A percentile compares a stretch with the other conserved stretches of the same genome.
Evolutionary conservation across 2,113 vertebrate genomes (phyloP).

Genomic region (Colius striatus): DNA sequence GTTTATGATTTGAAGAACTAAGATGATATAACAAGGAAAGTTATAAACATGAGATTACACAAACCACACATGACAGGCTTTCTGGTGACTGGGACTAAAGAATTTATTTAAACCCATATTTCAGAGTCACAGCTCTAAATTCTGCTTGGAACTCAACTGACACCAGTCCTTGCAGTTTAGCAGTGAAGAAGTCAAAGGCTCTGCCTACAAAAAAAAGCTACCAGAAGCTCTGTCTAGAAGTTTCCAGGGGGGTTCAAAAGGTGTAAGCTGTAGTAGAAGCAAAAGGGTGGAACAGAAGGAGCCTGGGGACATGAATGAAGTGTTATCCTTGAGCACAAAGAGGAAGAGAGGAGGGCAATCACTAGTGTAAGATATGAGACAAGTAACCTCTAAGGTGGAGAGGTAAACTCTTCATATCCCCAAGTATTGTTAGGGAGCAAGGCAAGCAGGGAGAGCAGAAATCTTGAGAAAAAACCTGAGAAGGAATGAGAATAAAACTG

Average conservation of each 20-base stretch:
- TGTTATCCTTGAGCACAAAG: neutral
- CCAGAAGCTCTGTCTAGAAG: neutral
- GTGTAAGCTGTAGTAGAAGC: neutral
- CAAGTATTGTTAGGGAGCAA: neutral
- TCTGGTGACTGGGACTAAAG: neutral
- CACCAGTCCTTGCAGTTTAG: neutral
- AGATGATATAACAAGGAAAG: neutral
- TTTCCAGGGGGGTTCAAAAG: neutral
- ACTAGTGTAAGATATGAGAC: neutral
- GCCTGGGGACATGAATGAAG: neutral
- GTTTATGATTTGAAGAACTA: neutral
- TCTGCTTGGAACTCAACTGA: neutral
- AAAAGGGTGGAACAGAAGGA: neutral
- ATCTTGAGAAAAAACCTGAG: neutral
- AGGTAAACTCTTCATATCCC: neutral
- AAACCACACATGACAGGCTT: rapidly evolving
- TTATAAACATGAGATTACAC: neutral
- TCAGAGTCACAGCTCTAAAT: neutral
- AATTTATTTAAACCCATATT: neutral
- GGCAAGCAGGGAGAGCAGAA: neutral
- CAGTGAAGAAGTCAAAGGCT: neutral
- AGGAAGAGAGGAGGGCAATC: neutral
- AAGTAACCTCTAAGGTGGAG: neutral
- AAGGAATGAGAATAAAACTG: neutral
- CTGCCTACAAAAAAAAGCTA: neutral